Conservation (phyloP, 2,888 invertebrate species). For the Andrena camellia region DNA sequence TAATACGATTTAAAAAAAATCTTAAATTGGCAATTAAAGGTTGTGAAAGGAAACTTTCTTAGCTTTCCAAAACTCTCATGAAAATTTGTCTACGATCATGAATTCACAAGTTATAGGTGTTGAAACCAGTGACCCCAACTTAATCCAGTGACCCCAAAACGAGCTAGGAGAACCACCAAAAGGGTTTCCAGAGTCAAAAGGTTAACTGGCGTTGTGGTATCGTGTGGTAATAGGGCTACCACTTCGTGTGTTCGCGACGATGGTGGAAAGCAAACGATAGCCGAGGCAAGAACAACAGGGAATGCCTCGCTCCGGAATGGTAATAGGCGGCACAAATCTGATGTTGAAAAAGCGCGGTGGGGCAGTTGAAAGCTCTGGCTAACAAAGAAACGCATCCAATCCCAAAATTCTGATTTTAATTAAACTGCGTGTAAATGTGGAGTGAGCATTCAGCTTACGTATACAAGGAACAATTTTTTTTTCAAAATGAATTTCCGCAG, state of each 20-base stretch:
- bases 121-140: background rate
- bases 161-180: background rate
- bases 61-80: too few relatives aligned
- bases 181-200: constrained; percentile 26
- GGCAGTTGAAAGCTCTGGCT: constrained; percentile 24
- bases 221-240: background rate
- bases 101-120: background rate
- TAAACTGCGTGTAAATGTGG: too few relatives aligned
- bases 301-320: constrained; percentile 41
- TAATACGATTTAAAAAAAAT: too few relatives aligned
- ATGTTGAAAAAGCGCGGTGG: constrained; percentile 44
- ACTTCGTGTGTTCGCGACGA: constrained; percentile 4
- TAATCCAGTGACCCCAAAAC: background rate
- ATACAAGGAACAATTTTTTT: too few relatives aligned
- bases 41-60: too few relatives aligned
- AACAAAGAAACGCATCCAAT: too few relatives aligned
- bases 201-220: constrained; percentile 32
- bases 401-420: too few relatives aligned
- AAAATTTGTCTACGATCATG: too few relatives aligned
- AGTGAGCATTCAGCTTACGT: too few relatives aligned
- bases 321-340: constrained; percentile 50
- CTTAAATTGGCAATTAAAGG: too few relatives aligned
- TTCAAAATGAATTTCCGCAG: too few relatives aligned
- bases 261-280: constrained; percentile 25
- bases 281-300: constrained; percentile 4